Evolutionary conservation across 2,888 invertebrate species (phyloP), one percentile per base, ranked within the genome.

Genomic region (Heliconius erato): DNA sequence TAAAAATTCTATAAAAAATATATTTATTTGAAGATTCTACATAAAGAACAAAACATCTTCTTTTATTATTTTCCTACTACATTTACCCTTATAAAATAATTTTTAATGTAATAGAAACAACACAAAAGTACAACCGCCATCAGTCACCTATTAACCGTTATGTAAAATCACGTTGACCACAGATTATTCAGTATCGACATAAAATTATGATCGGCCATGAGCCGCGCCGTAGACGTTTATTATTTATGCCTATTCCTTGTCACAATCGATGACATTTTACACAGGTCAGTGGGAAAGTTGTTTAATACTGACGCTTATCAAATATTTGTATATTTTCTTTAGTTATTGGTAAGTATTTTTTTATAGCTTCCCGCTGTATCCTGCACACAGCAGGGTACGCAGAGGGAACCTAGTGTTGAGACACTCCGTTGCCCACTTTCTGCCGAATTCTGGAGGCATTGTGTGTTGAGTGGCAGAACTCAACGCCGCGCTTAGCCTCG

Each of bases 231-330:
- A 26, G 44, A 67, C 67, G 78, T 78, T 67, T 67, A 78, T 67
- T 78, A 78, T 78, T 78, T 78, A 78, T 65, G 35, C 65, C 65
- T 26, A 44, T 65, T 67, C 44, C 67, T 78, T 67, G 59, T 76
- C 23, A 76, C 35, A 76, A 35, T 76, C 76, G 76, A 63, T 76
- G 78, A 78, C 67, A 78, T 78, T 78, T 78, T 40, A 78, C 78
- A 78, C 28, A 28, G 78, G 67, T 78, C 67, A 67, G 26, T 49
- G 23, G 67, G 28, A 28, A 40, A 28, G 40, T 77, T 77, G 40
- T 44, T 65, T 26, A 3, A 65, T 67, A 28, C 59, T 35, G 63
- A 16, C 59, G n/a, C n/a, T 59, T 76, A 26, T 40, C 32, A 63
- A 40, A 63, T 76, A 26, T 35, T 59, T 7, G 35, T 35, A 14